Base-by-base conservation (phyloP, 2,113 vertebrate genomes). In the Ciconia stormi region DNA sequence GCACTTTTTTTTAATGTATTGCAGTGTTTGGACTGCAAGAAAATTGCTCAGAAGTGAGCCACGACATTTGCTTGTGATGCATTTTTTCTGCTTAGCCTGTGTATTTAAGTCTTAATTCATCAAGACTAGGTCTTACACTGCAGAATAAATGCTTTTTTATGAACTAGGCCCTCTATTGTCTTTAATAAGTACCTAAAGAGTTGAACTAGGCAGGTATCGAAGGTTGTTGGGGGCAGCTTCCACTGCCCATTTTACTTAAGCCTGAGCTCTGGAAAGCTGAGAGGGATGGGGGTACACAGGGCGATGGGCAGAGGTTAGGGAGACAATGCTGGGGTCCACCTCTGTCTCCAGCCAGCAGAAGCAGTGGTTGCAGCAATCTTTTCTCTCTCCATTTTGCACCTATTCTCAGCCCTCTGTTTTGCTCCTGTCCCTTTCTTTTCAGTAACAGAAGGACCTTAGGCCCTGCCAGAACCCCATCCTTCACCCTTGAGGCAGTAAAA, bases 321-420 rank as follows among this genome's bases (percentile, higher is more conserved):
- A 70, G 38, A 27, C 3, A 19, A 0, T 10, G 15, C 11, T 2
- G 1, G 27, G 38, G 11, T 47, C 52, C 38, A 38, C 20, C 18
- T 50, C 21, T 7, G 9, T 52, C 70, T 73, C 30, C 55, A 78
- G 11, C 8, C 59, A 74, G 20, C 25, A 55, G 44, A 87, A 87
- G n/a, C 32, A 55, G 9, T 22, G 32, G 10, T 12, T 77, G 34
- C 40, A 70, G 34, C 26, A 53, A 49, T 26, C 59, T 86, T 70
- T 62, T 9, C 16, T 38, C 9, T 83, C 32, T 62, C 13, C 7
- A 4, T 40, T 94, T 82, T 36, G 3, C 9, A 44, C 10, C 15
- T 8, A 3, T 74, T 73, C 42, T 83, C 46, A 67, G 20, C 22
- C 11, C 25, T 18, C 19, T 4, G 0, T 49, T 94, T 92, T 74